Conservation (phyloP, 2,888 invertebrate species). For the Troilus luridus region DNA sequence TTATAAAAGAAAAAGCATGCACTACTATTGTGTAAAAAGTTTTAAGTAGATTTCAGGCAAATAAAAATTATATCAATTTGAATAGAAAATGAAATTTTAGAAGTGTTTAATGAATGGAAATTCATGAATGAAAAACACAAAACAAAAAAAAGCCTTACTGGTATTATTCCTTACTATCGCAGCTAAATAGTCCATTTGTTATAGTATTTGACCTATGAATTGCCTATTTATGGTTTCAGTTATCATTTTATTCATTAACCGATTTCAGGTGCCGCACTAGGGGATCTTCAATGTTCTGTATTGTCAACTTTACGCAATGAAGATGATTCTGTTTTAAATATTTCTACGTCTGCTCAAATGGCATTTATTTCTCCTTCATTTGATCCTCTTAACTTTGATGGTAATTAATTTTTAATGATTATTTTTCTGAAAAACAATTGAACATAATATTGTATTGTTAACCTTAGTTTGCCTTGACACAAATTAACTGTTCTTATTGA, state of each 20-base stretch:
- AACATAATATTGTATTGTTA: neutral
- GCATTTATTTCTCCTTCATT: conserved; percentile 78
- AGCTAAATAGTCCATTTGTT: neutral
- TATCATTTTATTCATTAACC: neutral
- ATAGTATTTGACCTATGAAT: neutral
- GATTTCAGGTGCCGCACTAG: conserved; percentile 77
- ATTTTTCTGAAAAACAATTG: neutral
- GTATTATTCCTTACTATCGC: neutral
- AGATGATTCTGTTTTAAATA: conserved; percentile 82
- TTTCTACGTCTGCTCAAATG: conserved; percentile 90
- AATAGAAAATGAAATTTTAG: neutral
- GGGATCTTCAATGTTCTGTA: conserved; percentile 90
- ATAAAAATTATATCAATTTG: neutral
- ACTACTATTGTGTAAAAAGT: too few relatives aligned
- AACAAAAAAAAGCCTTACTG: neutral
- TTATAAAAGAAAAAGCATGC: too few relatives aligned
- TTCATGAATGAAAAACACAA: too few relatives aligned
- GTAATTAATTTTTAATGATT: conserved; percentile 44
- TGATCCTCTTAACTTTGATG: conserved; percentile 70
- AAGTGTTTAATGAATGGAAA: neutral
- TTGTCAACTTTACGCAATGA: conserved; percentile 78
- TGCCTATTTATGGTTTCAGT: neutral
- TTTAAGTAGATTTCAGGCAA: neutral
- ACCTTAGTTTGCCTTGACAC: neutral
- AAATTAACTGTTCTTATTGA: neutral